These are phyloP conservation scores for Drosophila neutralis DNA, from an alignment of 2,888 invertebrate species.

Conservation along the genomic window DNA sequence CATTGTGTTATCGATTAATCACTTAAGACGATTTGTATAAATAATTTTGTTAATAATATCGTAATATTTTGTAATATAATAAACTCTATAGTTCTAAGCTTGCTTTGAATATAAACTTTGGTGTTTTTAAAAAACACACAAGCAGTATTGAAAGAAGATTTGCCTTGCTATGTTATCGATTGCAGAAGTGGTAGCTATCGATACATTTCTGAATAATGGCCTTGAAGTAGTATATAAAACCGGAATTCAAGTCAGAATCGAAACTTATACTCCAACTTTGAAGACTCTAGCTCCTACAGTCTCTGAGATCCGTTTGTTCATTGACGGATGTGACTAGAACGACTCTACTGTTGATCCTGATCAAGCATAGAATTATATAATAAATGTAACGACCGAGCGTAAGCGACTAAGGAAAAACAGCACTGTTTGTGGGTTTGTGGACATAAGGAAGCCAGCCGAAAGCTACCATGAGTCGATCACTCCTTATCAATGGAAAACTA, in stretches of 20 bases:
- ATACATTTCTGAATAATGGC: not conserved
- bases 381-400: not conserved
- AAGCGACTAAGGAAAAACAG: not conserved
- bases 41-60: slow-evolving; percentile 36
- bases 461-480: not conserved
- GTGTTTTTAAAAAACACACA: not conserved
- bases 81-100: not conserved
- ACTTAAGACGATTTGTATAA: not conserved
- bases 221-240: not conserved
- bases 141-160: not conserved
- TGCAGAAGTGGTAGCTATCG: not conserved
- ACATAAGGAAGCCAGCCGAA: too few species aligned
- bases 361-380: not conserved
- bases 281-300: not conserved
- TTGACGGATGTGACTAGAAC: not conserved
- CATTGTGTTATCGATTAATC: slow-evolving; percentile 33
- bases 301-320: not conserved
- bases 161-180: not conserved
- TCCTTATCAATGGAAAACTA: not conserved
- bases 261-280: too few species aligned
- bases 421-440: not conserved
- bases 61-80: not conserved
- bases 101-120: not conserved
- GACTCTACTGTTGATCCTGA: not conserved
- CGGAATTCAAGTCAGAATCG: not conserved